Base-by-base conservation (phyloP, 2,888 invertebrate species). In the Allygus modestus region DNA sequence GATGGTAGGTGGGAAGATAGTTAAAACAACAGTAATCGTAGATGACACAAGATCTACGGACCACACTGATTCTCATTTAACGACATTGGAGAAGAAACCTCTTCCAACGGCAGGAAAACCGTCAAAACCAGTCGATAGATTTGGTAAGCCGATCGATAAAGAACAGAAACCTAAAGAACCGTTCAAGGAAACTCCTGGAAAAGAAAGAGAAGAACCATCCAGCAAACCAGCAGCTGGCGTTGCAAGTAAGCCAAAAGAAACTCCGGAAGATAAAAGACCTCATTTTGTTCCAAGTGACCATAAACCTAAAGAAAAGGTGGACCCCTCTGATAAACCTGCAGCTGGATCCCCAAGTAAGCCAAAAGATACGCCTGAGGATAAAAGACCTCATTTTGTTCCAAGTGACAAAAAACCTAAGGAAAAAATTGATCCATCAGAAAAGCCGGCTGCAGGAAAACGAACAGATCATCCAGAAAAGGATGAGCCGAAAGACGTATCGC, bases 1-100 rank as follows among this genome's bases (percentile, higher is more conserved):
- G 58, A 85, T 87, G 77, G 79, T 87, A 11, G 82, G 82, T 43
- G 71, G 71, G 11, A 71, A 69, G 46, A 41, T 71, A 46, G 82
- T 71, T 0, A 82, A 71, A 28, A 69, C 46, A 26, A 82, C 69
- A 12, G 33, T 82, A 69, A 2, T 82, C 17, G 71, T 82, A 26
- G 82, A 82, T n/a, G 82, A 82, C 20, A 65, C 20, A n/a, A 65
- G 26, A 5, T 28, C 37, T 17, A 65, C 81, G 23, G 81, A 81
- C 23, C 5, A 41, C 23, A 20, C 81, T n/a, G 81, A 54, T 1
- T 20, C 81, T 15, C 73, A 73, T 23, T n/a, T 11, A 1, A 43
- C n/a, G 1, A 73, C 61, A 15, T 51, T 11, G 11, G 81, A 84
- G 20, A 79, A 43, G 81, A 81, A 81, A 41, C 73, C 81, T 17